These are phyloP conservation scores for Hermatobates lingyangjiaoensis DNA, from an alignment of 1,140 invertebrate genomes.

Conservation along the genomic window DNA sequence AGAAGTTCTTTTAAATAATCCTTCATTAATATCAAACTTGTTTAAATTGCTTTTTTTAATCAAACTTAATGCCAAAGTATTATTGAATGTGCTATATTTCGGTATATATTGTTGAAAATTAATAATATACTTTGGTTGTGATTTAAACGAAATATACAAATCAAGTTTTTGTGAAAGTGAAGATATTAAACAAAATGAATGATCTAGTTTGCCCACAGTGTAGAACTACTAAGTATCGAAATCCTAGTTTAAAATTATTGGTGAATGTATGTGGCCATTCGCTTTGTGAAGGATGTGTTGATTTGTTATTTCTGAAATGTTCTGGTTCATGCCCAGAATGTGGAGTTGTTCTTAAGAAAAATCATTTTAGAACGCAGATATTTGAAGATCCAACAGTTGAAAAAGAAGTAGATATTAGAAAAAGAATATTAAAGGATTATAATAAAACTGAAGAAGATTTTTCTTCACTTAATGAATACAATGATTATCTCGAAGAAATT, in stretches of 20 bases:
- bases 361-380: constrained; percentile 81
- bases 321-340: constrained; percentile 87
- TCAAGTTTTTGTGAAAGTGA: too few relatives aligned
- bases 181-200: constrained; percentile 38
- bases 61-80: too few relatives aligned
- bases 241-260: constrained; percentile 90
- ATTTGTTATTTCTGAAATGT: constrained; percentile 82
- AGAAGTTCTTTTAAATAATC: too few relatives aligned
- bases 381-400: constrained; percentile 94
- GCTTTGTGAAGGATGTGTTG: constrained; percentile 92
- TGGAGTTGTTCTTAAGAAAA: constrained; percentile 61
- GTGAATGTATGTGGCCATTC: constrained; percentile 97
- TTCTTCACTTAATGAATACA: constrained; percentile 55
- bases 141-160: too few relatives aligned
- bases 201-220: constrained; percentile 89
- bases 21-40: too few relatives aligned
- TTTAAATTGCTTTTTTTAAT: too few relatives aligned
- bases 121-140: too few relatives aligned
- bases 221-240: constrained; percentile 95
- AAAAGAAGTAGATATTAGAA: constrained; percentile 92
- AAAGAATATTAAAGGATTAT: constrained; percentile 70
- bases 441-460: constrained; percentile 89
- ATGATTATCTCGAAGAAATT: constrained; percentile 84
- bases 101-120: too few relatives aligned
- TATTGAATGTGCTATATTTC: too few relatives aligned